A percentile compares a stretch with the other conserved stretches of the same genome.
Evolutionary conservation across 2,888 invertebrate species (phyloP).

Genomic region (Thereva nobilitata): DNA sequence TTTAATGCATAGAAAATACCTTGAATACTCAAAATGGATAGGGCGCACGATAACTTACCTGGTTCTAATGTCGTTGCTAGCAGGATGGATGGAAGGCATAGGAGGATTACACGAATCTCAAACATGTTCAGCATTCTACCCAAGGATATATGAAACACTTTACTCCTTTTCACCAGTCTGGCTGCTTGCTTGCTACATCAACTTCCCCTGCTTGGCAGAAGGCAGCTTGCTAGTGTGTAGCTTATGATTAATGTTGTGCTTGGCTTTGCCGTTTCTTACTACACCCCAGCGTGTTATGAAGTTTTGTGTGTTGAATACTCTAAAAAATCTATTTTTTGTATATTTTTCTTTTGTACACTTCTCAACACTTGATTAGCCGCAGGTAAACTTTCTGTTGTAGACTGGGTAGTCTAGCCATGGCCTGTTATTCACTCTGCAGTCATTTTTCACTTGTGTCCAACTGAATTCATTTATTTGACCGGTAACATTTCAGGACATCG

Average conservation of each 20-base stretch:
- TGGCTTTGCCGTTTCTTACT: not conserved
- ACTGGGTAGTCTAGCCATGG: slow-evolving; percentile 8
- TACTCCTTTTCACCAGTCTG: not conserved
- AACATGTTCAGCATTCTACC: slow-evolving; percentile 53
- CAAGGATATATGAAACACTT: not conserved
- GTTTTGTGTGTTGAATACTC: slow-evolving; percentile 5
- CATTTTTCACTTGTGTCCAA: slow-evolving; percentile 27
- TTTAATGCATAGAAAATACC: slow-evolving; percentile 17
- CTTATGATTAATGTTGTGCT: slow-evolving; percentile 32
- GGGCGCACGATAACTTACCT: slow-evolving; percentile 50
- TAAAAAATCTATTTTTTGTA: no score
- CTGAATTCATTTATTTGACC: slow-evolving; percentile 13
- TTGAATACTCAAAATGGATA: not conserved
- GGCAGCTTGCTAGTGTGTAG: not conserved
- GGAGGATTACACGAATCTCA: slow-evolving; percentile 57
- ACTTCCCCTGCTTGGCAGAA: not conserved
- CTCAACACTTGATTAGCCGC: slow-evolving; percentile 25
- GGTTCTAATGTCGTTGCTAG: slow-evolving; percentile 59
- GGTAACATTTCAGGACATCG: slow-evolving; percentile 22
- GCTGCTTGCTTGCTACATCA: not conserved
- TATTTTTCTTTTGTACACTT: slow-evolving; percentile 6
- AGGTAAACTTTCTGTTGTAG: not conserved
- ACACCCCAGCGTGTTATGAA: not conserved
- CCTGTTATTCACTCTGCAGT: slow-evolving; percentile 22
- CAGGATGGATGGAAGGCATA: slow-evolving; percentile 58